These are phyloP conservation scores for Chaitophorus viminalis DNA, from an alignment of 2,888 invertebrate species.

Conservation along the genomic window DNA sequence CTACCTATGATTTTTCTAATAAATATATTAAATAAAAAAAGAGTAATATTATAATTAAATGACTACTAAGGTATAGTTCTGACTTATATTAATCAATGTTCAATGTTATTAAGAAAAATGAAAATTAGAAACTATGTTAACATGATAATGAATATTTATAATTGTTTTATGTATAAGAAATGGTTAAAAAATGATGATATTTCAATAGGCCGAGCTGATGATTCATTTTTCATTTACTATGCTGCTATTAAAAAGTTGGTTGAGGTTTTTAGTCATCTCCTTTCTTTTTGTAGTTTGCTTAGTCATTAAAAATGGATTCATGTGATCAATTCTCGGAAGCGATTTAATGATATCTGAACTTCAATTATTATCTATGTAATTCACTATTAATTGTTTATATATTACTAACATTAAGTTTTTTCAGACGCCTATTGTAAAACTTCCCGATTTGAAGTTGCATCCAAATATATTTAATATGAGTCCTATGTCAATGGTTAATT, in stretches of 20 bases:
- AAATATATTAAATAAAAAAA: not conserved
- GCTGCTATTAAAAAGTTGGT: not conserved
- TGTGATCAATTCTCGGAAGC: conserved; percentile 54
- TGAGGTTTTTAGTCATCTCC: conserved; percentile 41
- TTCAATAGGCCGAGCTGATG: conserved; percentile 60
- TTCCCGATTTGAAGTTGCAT: conserved; percentile 63
- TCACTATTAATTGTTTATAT: not conserved
- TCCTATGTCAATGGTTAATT: conserved; percentile 50
- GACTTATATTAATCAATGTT: not conserved
- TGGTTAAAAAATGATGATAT: conserved; percentile 44
- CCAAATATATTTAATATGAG: conserved; percentile 63
- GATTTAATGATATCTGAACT: conserved; percentile 48
- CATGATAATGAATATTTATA: not conserved
- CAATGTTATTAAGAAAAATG: not conserved
- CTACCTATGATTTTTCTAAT: not conserved
- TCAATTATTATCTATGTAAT: not conserved
- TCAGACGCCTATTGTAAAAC: conserved; percentile 63
- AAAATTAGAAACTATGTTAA: not conserved
- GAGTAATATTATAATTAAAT: not conserved
- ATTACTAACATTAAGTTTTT: not conserved
- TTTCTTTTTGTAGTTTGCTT: not conserved
- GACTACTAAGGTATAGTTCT: not conserved
- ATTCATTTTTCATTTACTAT: conserved; percentile 17
- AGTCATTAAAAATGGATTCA: conserved; percentile 6
- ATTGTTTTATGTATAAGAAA: not conserved